Evolutionary conservation across 30 jellyfish, hydroid and myxozoan genomes (phyloP).

Genomic region (Pelagia noctiluca): DNA sequence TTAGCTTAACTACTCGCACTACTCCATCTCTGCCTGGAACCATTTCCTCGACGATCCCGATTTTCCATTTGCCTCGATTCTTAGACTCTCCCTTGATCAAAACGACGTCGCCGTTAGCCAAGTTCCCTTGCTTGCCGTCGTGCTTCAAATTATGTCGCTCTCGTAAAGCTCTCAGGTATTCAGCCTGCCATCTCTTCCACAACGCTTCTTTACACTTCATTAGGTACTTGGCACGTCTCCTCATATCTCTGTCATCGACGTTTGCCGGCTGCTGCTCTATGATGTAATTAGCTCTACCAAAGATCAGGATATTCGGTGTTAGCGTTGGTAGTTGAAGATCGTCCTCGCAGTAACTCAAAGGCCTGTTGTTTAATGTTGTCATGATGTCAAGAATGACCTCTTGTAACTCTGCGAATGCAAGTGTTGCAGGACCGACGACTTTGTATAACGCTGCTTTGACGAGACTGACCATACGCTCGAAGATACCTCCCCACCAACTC

Average conservation of each 20-base stretch:
- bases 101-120: conserved; percentile 62
- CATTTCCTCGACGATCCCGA: conserved; percentile 53
- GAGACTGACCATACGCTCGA: conserved; percentile 36
- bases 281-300: conserved; percentile 36
- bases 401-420: conserved; percentile 29
- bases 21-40: conserved; percentile 68
- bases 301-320: conserved; percentile 33
- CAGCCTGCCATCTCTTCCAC: conserved; percentile 69
- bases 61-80: conserved; percentile 65
- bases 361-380: conserved; percentile 30
- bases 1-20: conserved; percentile 52
- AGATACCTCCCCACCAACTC: conserved; percentile 69
- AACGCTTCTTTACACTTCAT: conserved; percentile 32
- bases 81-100: conserved; percentile 64
- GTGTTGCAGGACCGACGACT: conserved; percentile 17
- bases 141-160: conserved; percentile 66
- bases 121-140: conserved; percentile 9
- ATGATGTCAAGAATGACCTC: conserved; percentile 30
- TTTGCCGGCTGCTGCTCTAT: conserved; percentile 21
- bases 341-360: conserved; percentile 53
- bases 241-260: conserved; percentile 28
- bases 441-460: conserved; percentile 42
- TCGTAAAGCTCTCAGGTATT: conserved; percentile 49
- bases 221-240: conserved; percentile 47
- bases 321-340: conserved; percentile 41